Base-by-base conservation (phyloP, 2,888 invertebrate species). In the Sarcophaga rosellei region DNA sequence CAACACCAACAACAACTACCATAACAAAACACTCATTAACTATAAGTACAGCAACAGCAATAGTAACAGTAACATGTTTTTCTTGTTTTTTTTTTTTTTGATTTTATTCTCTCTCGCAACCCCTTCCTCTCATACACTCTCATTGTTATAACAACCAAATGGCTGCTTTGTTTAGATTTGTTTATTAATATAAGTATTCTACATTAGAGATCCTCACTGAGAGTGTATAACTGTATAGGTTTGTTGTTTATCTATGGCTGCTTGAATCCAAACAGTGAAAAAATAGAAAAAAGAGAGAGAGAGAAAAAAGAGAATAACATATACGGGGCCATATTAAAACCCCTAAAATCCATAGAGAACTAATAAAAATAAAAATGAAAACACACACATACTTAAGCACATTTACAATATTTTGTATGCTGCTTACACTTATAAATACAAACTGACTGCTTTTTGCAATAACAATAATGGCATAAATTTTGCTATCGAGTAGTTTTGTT, bases 331-430 rank as follows among this genome's bases (percentile, higher is more conserved):
- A 77, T 21, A 53, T 76, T 47, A 62, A 35, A 73, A 70, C 83
- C 83, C 45, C 73, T 78, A 83, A 78, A 69, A 53, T 78, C 68
- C 77, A 68, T 73, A 57, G 75, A 78, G 69, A 74, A 72, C 47
- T 62, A 69, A 69, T 78, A 78, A 74, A 63, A 74, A n/a, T 45
- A 17, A 45, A 68, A 47, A 68, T 12, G 3, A 1, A 53, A 53
- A 15, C 44, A 44, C 44, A 61, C 35, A 62, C n/a, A 62, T 62
- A 23, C 17, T 11, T 45, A 45, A 23, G 63, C 63, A 23, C 17
- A 23, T 53, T 53, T 53, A 12, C 53, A 53, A 53, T 53, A 53
- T 17, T 2, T 53, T 53, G 1, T 53, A 53, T 12, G 53, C 12
- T 17, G 17, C 53, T 0, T 4, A 53, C 17, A 53, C 4, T 15